A percentile compares a stretch with the other conserved stretches of the same genome.
phyloP scores from a whole-genome alignment of 2,888 invertebrate genomes.

The Geotrupes spiniger region DNA sequence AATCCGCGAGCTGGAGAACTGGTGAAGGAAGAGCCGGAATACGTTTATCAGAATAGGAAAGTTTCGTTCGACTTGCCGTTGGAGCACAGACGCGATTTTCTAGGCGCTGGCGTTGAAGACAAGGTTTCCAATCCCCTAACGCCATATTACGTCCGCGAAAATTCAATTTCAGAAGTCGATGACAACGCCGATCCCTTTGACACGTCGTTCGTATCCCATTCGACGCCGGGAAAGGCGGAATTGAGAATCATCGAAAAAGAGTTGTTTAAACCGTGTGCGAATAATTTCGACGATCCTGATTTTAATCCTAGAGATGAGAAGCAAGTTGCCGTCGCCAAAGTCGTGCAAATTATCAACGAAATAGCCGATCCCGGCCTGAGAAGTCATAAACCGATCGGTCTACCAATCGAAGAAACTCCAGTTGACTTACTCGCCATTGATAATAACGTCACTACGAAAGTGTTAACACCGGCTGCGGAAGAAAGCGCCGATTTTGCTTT shows the following conservation, averaged over 20 bases:
- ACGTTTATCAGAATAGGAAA: slow-evolving; percentile 45
- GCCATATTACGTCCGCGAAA: slow-evolving; percentile 72
- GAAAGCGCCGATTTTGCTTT: slow-evolving; percentile 39
- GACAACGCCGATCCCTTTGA: slow-evolving; percentile 58
- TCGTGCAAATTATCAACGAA: slow-evolving; percentile 49
- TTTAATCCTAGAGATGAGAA: slow-evolving; percentile 55
- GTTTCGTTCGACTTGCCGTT: slow-evolving; percentile 62
- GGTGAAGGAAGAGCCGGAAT: slow-evolving; percentile 37
- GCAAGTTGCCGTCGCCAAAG: slow-evolving; percentile 39
- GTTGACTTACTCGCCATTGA: slow-evolving; percentile 53
- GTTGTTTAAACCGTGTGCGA: slow-evolving; percentile 41
- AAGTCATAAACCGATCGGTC: slow-evolving; percentile 21
- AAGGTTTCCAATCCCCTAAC: slow-evolving; percentile 72
- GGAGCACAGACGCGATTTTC: slow-evolving; percentile 53
- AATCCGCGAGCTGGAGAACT: slow-evolving; percentile 71
- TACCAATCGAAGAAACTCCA: slow-evolving; percentile 26
- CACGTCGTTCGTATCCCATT: slow-evolving; percentile 58
- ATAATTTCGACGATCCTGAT: slow-evolving; percentile 56
- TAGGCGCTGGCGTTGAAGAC: slow-evolving; percentile 57
- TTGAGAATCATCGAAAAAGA: slow-evolving; percentile 58
- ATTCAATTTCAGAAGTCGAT: slow-evolving; percentile 56
- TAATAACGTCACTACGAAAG: slow-evolving; percentile 65
- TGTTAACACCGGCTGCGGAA: slow-evolving; percentile 61
- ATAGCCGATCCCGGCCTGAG: slow-evolving; percentile 37
- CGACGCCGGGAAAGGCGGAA: slow-evolving; percentile 57